These are phyloP conservation scores for Phaethornis superciliosus DNA, from an alignment of 2,113 vertebrate genomes.

Conservation along the genomic window DNA sequence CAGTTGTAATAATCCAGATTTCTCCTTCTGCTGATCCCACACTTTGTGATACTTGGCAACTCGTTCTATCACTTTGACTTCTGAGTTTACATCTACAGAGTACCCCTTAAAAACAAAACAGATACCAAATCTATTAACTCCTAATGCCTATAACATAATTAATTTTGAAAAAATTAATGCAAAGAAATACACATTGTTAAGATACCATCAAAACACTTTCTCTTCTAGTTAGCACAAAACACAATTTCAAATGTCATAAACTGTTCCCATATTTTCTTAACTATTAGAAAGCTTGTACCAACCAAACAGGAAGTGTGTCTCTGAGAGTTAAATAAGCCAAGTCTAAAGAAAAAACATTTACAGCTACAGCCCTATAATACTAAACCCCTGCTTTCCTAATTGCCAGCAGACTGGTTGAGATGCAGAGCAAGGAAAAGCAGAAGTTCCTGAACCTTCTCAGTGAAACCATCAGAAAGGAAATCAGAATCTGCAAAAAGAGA, in stretches of 20 bases:
- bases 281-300: neutral
- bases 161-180: no score
- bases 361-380: neutral
- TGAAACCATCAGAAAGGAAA: neutral
- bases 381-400: neutral
- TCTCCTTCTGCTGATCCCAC: constrained; percentile 68
- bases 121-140: neutral
- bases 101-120: constrained; percentile 75
- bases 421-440: neutral
- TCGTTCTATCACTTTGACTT: constrained; percentile 77
- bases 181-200: neutral
- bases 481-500: neutral
- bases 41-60: constrained; percentile 76
- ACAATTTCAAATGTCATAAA: neutral
- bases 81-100: constrained; percentile 77
- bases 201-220: neutral
- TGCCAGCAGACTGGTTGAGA: neutral
- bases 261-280: neutral
- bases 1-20: constrained; percentile 76
- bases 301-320: neutral
- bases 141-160: neutral
- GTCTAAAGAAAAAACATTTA: neutral
- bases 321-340: neutral
- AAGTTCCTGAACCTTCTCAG: neutral
- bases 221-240: neutral